Evolutionary conservation across 2,113 vertebrate species (phyloP), one percentile per base, ranked within the genome.

Genomic region (Tragelaphus imberbis): DNA sequence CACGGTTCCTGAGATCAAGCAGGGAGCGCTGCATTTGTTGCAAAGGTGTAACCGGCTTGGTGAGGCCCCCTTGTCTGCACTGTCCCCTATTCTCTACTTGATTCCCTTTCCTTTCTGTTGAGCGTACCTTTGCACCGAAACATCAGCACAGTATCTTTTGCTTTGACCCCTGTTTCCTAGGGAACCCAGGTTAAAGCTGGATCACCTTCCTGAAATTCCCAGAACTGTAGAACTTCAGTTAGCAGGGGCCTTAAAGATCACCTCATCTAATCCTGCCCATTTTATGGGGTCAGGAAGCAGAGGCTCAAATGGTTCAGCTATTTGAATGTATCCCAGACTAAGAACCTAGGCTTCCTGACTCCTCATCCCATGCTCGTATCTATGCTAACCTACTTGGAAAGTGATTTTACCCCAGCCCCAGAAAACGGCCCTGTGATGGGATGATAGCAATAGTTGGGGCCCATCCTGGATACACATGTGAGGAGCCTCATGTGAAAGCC

Each of bases 171-270:
- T 61, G 44, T 49, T 88, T 91, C 40, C 55, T 87, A n/a, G 51
- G 23, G 16, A 94, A 92, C 11, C 1, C 3, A 47, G 10, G 16
- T 17, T 77, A 92, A 85, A 36, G 84, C 4, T 7, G n/a, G 81
- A 89, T 33, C 55, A 56, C 36, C 55, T 94, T 97, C 19, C n/a
- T 86, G 49, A 16, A 85, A 59, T 75, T 40, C 85, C 36, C n/a
- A 28, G 27, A 86, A 61, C 21, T 63, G 16, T 0, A 92, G 44
- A 36, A 44, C 36, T 81, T 88, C 75, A 71, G 7, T n/a, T 89
- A 49, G 6, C 65, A 51, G 27, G 47, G 58, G 8, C n/a, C 61
- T 68, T 95, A 79, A 71, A 95, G 51, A 51, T 84, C 13, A 61
- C 58, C 65, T 86, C 4, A 16, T 36, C 10, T 61, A 58, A 84